These are phyloP conservation scores for Sarcophaga caerulescens DNA, from an alignment of 2,888 invertebrate species.

Conservation along the genomic window DNA sequence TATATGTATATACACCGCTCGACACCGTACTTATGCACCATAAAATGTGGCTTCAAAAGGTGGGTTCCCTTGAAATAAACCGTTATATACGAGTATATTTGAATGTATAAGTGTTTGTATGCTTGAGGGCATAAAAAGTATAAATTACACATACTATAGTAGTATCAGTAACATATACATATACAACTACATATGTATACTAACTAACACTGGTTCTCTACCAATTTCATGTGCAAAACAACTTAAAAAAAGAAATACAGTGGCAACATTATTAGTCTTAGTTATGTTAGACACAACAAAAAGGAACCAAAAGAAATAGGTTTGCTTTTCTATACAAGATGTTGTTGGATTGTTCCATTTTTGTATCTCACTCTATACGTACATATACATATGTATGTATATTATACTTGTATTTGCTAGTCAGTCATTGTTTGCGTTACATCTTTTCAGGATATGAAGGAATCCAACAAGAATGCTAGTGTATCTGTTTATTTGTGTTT, in stretches of 20 bases:
- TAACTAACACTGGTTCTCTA: neutral
- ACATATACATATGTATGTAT: neutral
- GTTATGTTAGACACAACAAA: constrained; percentile 18
- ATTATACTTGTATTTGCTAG: no score
- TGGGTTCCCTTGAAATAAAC: neutral
- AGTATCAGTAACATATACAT: no score
- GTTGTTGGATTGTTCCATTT: neutral
- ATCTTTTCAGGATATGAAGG: neutral
- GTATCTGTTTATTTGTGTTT: neutral
- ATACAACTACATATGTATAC: neutral
- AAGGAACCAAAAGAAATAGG: neutral
- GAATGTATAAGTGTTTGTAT: no score
- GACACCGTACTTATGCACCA: constrained; percentile 38
- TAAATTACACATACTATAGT: constrained; percentile 21
- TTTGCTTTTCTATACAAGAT: no score
- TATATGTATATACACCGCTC: neutral
- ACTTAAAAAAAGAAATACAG: neutral
- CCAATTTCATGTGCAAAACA: neutral
- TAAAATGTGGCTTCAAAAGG: constrained; percentile 40
- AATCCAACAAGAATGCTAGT: neutral
- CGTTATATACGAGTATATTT: no score
- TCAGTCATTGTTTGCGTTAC: neutral
- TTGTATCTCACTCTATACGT: neutral
- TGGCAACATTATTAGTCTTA: neutral
- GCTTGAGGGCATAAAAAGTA: neutral